Evolutionary conservation across 2,113 vertebrate species (phyloP).

Genomic region (Laterallus jamaicensis): DNA sequence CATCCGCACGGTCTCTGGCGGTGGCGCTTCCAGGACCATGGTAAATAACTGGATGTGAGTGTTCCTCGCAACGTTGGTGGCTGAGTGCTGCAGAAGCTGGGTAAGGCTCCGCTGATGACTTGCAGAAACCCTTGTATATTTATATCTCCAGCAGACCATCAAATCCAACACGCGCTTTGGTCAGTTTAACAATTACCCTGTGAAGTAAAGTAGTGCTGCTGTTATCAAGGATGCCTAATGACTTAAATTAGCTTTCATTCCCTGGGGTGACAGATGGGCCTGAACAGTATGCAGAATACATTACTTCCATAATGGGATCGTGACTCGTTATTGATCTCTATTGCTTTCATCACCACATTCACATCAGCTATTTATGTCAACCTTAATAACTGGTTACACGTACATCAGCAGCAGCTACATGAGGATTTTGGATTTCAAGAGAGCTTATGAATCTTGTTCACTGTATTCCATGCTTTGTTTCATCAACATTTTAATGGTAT

Average conservation of each 20-base stretch:
- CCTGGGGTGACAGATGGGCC: background rate
- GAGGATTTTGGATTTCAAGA: background rate
- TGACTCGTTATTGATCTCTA: background rate
- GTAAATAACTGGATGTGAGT: slow-evolving; percentile 7
- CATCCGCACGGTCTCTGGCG: background rate
- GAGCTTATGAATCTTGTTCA: background rate
- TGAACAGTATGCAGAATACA: background rate
- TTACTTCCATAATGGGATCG: background rate
- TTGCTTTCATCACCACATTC: background rate
- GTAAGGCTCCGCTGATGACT: slow-evolving; percentile 9
- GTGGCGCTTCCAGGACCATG: background rate
- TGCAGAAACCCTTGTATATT: slow-evolving; percentile 42
- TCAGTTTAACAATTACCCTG: slow-evolving; percentile 19
- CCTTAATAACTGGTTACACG: background rate
- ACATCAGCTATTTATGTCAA: background rate
- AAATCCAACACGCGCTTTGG: slow-evolving; percentile 46
- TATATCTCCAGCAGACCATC: slow-evolving; percentile 72
- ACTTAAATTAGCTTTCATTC: background rate
- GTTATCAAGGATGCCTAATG: background rate
- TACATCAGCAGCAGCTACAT: background rate
- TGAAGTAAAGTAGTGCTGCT: background rate
- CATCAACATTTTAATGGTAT: accelerated
- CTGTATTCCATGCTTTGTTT: background rate
- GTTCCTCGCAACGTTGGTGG: slow-evolving; percentile 14
- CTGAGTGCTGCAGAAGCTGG: background rate